phyloP scores from a whole-genome alignment of 2,797 vertebrate species.

The Falco cherrug region DNA sequence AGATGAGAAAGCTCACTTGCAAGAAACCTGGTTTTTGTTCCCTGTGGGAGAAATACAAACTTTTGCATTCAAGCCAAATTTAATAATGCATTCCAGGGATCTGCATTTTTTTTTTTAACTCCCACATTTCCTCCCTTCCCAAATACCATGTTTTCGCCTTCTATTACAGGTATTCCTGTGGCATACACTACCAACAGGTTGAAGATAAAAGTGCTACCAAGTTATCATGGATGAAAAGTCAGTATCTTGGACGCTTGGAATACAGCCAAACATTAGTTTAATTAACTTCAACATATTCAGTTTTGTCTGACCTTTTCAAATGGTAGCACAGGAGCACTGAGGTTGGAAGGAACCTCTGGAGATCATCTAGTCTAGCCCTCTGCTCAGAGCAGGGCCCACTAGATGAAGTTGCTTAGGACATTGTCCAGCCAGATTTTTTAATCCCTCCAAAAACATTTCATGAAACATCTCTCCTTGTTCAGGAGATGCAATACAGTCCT shows the following conservation, averaged over 20 bases:
- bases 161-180: not conserved
- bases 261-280: not conserved
- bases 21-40: not conserved
- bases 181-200: not conserved
- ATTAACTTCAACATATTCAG: not conserved
- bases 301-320: constrained; percentile 3
- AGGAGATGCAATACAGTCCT: not conserved
- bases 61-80: not conserved
- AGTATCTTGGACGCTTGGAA: not conserved
- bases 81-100: not conserved
- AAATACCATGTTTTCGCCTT: not conserved
- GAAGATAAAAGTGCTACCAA: not conserved
- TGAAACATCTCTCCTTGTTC: not conserved
- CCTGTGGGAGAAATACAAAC: not conserved
- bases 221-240: not conserved
- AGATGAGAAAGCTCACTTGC: not conserved
- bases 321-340: not conserved
- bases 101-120: not conserved
- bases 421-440: not conserved
- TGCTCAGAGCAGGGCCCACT: not conserved
- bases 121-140: not conserved
- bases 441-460: not conserved
- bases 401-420: not conserved
- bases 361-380: not conserved
- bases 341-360: not conserved